Evolutionary conservation across 2,113 vertebrate species (phyloP).

Genomic region (Grammomys surdaster): DNA sequence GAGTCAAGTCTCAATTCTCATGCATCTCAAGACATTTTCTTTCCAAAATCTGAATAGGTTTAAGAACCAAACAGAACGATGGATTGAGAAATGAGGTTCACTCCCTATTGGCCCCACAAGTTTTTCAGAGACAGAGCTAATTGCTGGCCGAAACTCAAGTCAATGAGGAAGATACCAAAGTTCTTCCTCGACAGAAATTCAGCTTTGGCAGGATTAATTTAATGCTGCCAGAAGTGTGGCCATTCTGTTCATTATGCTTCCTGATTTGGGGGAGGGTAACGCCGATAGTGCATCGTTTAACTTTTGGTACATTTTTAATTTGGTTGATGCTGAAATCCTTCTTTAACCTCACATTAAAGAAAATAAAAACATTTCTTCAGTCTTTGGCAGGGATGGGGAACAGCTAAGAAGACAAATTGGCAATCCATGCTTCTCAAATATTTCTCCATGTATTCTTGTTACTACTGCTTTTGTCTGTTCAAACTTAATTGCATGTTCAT

Average conservation of each 20-base stretch:
- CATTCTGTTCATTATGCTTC: background rate
- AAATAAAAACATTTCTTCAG: background rate
- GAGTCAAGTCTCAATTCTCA: background rate
- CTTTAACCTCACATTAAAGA: background rate
- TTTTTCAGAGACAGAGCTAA: conserved; percentile 35
- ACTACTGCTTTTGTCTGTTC: conserved; percentile 17
- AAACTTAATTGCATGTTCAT: conserved; percentile 6
- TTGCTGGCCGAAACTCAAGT: background rate
- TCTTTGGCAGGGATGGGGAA: conserved; percentile 19
- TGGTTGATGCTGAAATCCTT: conserved; percentile 49
- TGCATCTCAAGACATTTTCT: background rate
- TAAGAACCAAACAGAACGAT: background rate
- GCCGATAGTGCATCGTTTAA: background rate
- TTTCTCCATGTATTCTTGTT: conserved; percentile 8
- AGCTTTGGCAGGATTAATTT: background rate
- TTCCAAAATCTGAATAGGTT: background rate
- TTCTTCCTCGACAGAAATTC: background rate
- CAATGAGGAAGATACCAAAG: background rate
- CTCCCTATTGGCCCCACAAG: background rate
- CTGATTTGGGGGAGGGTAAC: background rate
- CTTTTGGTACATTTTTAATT: conserved; percentile 45
- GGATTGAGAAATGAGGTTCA: background rate
- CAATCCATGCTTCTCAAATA: conserved; percentile 19
- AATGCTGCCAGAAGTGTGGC: background rate
- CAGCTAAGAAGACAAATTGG: background rate